A percentile compares a stretch with the other conserved stretches of the same genome.
phyloP scores from a whole-genome alignment of 2,113 vertebrate species.

The Herpetotheres cachinnans region DNA sequence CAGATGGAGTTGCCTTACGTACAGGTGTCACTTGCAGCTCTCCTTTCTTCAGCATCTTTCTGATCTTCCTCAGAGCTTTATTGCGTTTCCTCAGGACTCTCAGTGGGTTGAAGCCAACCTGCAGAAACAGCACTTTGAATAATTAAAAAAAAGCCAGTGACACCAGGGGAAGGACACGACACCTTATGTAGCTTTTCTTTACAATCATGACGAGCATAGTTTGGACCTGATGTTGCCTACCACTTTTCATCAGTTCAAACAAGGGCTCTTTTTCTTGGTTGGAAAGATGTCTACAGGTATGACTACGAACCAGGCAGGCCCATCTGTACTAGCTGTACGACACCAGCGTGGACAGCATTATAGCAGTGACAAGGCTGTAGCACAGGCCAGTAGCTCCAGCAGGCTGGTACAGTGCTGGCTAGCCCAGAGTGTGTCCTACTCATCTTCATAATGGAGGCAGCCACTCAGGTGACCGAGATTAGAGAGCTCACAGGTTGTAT shows the following conservation, averaged over 20 bases:
- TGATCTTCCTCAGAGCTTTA: constrained; percentile 88
- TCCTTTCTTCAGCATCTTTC: constrained; percentile 83
- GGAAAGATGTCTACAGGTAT: neutral
- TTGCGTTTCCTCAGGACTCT: constrained; percentile 91
- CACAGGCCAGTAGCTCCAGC: neutral
- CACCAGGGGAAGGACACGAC: neutral
- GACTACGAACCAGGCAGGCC: neutral
- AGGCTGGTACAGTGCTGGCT: neutral
- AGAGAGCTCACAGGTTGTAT: neutral
- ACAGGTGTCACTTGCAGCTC: constrained; percentile 83
- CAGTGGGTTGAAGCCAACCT: constrained; percentile 90
- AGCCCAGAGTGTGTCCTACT: neutral
- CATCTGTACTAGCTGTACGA: neutral
- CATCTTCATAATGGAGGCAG: neutral
- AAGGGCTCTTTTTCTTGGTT: neutral
- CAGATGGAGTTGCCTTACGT: neutral
- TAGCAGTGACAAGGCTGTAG: neutral
- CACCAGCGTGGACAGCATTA: neutral
- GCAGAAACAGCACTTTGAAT: constrained; percentile 2
- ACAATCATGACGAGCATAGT: neutral
- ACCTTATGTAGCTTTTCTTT: neutral
- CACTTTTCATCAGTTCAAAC: neutral
- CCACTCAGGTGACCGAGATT: neutral
- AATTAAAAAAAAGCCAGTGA: neutral
- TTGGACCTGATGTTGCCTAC: neutral